phyloP scores from a whole-genome alignment of 92 coral and sea anemone species.

The Bergia sp. region DNA sequence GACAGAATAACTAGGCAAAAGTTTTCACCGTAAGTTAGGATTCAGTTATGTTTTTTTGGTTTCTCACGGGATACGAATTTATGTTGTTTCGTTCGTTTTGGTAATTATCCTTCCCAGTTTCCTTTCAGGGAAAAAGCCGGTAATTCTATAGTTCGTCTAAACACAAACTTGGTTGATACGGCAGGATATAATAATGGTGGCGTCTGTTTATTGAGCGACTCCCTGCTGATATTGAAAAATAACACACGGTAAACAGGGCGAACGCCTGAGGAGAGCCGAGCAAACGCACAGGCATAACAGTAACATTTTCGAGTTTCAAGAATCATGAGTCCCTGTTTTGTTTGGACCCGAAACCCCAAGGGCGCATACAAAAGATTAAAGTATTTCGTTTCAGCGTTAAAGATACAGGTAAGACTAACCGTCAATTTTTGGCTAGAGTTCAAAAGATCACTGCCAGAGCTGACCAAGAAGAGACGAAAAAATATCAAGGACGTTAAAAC shows the following conservation, averaged over 20 bases:
- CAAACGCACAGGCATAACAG: neutral
- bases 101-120: no score
- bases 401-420: neutral
- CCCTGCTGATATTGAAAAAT: slow-evolving; percentile 24
- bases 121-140: neutral
- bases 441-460: slow-evolving; percentile 33
- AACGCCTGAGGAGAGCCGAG: no score
- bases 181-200: neutral
- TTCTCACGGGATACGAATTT: neutral
- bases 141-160: neutral
- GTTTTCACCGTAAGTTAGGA: no score
- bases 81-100: neutral
- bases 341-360: neutral
- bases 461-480: neutral
- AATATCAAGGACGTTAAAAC: slow-evolving; percentile 11
- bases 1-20: neutral
- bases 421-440: neutral
- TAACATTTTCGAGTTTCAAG: neutral
- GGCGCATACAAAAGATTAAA: neutral
- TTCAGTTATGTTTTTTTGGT: neutral
- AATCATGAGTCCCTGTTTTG: neutral
- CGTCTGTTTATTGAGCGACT: neutral
- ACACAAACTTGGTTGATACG: neutral
- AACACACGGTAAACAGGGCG: neutral
- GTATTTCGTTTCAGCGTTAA: neutral